Conservation (phyloP, 2,888 invertebrate genomes). For the Amaurobius ferox region DNA sequence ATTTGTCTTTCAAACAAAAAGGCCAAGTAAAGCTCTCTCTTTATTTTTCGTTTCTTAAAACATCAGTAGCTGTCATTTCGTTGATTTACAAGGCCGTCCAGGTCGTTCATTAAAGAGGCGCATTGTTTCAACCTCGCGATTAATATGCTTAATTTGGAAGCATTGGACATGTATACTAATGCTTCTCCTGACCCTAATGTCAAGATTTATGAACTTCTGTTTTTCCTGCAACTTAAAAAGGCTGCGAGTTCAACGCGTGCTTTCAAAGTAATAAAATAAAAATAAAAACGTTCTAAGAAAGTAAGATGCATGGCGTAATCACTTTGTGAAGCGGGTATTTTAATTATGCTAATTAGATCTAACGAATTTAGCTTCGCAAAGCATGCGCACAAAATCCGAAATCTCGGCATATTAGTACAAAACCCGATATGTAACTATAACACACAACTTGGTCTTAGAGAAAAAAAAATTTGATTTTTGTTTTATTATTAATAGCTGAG, state of each 20-base stretch:
- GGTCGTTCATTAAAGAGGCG: neutral
- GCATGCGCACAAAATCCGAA: too few species aligned
- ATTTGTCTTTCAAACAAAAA: too few species aligned
- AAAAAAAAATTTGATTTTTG: too few species aligned
- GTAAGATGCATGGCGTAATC: neutral
- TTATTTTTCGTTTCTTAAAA: too few species aligned
- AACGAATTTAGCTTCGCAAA: neutral
- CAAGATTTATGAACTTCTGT: neutral
- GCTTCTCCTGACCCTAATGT: neutral
- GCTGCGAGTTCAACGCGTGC: too few species aligned
- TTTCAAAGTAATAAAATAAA: too few species aligned
- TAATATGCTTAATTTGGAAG: neutral
- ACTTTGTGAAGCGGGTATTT: neutral
- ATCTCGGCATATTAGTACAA: too few species aligned
- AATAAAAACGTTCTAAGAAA: neutral
- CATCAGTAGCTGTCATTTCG: neutral
- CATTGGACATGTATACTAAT: neutral
- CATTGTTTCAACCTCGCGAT: neutral
- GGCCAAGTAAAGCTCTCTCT: too few species aligned
- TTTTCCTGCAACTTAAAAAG: neutral
- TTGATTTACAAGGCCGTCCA: neutral
- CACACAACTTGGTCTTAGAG: too few species aligned
- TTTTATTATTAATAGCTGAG: too few species aligned
- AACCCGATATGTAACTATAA: too few species aligned
- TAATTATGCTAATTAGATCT: neutral